These are phyloP conservation scores for Paracanthobrama guichenoti DNA, from an alignment of 2,113 vertebrate genomes.

Conservation along the genomic window DNA sequence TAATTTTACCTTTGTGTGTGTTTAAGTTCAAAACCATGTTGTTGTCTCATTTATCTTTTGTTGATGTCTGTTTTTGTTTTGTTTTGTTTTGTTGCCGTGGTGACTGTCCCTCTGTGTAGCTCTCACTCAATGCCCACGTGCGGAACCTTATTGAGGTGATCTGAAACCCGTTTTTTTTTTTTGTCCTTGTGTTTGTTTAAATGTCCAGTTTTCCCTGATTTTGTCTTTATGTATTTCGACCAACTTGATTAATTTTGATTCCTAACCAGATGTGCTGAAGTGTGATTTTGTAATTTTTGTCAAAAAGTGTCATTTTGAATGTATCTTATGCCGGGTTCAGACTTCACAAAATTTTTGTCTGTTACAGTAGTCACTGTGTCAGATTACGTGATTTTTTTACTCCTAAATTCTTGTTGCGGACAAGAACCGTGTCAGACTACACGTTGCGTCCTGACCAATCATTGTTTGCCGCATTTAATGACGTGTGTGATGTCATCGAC, in stretches of 20 bases:
- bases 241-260: slow-evolving; percentile 55
- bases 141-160: slow-evolving; percentile 85
- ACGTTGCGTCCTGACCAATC: no score
- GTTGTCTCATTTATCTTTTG: slow-evolving; percentile 60
- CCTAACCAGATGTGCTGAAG: background rate
- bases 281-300: no score
- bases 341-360: no score
- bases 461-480: no score
- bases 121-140: slow-evolving; percentile 84
- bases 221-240: slow-evolving; percentile 44
- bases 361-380: no score
- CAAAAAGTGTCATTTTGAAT: background rate
- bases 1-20: slow-evolving; percentile 44
- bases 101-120: slow-evolving; percentile 71
- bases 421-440: no score
- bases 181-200: slow-evolving; percentile 56
- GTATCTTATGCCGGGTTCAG: no score
- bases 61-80: slow-evolving; percentile 56
- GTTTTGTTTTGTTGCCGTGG: slow-evolving; percentile 46
- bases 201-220: slow-evolving; percentile 29
- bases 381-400: no score
- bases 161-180: slow-evolving; percentile 67
- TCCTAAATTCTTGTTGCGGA: no score
- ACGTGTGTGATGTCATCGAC: no score
- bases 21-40: slow-evolving; percentile 58